Conservation (phyloP, 92 coral and sea anemone species). For the Porites divaricata region DNA sequence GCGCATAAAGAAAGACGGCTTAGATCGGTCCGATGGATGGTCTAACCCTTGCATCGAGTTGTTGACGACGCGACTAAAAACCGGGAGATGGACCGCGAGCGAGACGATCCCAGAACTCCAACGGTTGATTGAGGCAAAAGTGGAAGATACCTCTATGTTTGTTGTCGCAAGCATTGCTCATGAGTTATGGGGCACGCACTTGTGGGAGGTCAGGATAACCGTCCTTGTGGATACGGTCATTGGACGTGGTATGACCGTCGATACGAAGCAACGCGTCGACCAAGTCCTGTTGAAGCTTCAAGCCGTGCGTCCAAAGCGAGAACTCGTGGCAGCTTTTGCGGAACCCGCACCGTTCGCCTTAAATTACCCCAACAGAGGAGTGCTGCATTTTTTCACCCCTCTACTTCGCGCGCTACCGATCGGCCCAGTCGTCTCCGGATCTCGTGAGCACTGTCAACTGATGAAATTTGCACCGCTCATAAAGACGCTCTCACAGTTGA, state of each 20-base stretch:
- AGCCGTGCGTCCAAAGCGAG: no score
- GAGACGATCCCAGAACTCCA: background rate
- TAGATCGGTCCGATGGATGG: background rate
- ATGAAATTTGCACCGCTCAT: background rate
- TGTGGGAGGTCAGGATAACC: no score
- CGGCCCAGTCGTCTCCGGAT: slow-evolving; percentile 6
- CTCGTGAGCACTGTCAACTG: background rate
- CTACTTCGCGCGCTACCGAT: background rate
- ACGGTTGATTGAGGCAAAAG: background rate
- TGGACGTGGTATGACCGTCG: slow-evolving; percentile 8
- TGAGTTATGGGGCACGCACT: no score
- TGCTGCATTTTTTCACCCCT: background rate
- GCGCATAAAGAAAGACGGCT: background rate
- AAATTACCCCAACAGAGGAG: background rate
- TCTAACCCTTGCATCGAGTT: background rate
- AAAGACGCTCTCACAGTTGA: background rate
- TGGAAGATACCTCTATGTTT: background rate
- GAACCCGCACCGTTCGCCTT: slow-evolving; percentile 1
- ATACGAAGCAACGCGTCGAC: no score
- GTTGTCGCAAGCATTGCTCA: background rate
- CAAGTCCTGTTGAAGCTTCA: no score
- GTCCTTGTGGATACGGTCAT: background rate
- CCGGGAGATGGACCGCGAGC: background rate
- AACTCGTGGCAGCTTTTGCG: background rate
- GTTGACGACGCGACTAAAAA: background rate